Evolutionary conservation across 2,888 invertebrate genomes (phyloP).

Genomic region (Drosophila fulvimacula): DNA sequence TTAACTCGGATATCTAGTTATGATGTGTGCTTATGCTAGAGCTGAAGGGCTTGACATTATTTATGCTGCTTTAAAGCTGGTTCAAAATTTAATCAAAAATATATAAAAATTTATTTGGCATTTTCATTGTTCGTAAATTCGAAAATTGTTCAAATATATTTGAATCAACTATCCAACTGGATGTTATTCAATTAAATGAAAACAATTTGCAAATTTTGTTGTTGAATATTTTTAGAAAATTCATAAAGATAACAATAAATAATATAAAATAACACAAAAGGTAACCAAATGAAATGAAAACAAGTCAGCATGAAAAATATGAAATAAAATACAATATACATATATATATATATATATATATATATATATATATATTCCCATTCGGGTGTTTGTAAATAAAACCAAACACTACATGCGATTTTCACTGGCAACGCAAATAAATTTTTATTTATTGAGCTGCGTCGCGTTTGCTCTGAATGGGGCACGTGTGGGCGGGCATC

Average conservation of each 20-base stretch:
- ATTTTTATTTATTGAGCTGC: constrained; percentile 54
- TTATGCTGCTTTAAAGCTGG: background rate
- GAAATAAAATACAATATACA: constrained; percentile 4
- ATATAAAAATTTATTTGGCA: background rate
- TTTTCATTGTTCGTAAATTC: background rate
- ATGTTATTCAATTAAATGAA: constrained; percentile 53
- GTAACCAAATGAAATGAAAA: constrained; percentile 17
- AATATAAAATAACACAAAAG: constrained; percentile 36
- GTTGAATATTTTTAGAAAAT: constrained; percentile 39
- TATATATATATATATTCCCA: background rate
- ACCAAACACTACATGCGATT: constrained; percentile 44
- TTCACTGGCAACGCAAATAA: constrained; percentile 35
- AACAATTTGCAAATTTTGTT: constrained; percentile 47
- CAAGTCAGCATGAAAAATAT: constrained; percentile 14
- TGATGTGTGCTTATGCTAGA: background rate
- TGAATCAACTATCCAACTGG: constrained; percentile 17
- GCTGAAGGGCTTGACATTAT: background rate
- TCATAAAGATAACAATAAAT: constrained; percentile 48
- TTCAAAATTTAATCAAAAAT: background rate
- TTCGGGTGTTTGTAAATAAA: constrained; percentile 50
- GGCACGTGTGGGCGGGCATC: constrained; percentile 37
- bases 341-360: background rate
- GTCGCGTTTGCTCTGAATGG: constrained; percentile 10
- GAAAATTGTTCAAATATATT: background rate
- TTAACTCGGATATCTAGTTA: constrained; percentile 5